Conservation (phyloP, 2,888 invertebrate genomes). For the Apodemia zela region DNA sequence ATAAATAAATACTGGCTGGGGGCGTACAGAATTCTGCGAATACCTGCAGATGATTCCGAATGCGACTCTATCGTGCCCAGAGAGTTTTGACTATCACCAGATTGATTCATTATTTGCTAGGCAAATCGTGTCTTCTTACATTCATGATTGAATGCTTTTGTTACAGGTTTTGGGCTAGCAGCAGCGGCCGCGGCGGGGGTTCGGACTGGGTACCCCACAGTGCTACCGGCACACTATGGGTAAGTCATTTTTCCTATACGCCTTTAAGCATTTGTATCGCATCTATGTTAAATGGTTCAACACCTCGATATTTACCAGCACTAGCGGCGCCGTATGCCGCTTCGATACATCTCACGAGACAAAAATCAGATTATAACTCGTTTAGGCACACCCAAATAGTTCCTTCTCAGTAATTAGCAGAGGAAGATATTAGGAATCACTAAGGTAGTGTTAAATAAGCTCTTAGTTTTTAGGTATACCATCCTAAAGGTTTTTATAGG, state of each 20-base stretch:
- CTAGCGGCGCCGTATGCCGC: constrained; percentile 69
- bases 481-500: not conserved
- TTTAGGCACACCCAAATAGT: constrained; percentile 2
- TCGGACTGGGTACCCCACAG: constrained; percentile 88
- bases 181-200: constrained; percentile 84
- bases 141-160: constrained; percentile 46
- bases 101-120: no score
- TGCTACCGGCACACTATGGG: constrained; percentile 92
- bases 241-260: constrained; percentile 74
- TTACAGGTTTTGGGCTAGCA: constrained; percentile 70
- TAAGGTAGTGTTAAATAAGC: not conserved
- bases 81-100: no score
- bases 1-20: no score
- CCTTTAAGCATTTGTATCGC: constrained; percentile 48
- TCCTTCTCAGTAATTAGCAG: not conserved
- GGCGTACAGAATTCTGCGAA: no score
- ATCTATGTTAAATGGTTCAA: constrained; percentile 76
- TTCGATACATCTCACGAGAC: constrained; percentile 76
- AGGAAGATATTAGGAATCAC: not conserved
- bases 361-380: constrained; percentile 62
- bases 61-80: no score
- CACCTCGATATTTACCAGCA: constrained; percentile 78
- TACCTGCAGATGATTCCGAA: no score
- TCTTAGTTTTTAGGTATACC: not conserved
- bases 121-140: no score